Base-by-base conservation (phyloP, 2,113 vertebrate species). In the Reinhardtius hippoglossoides region DNA sequence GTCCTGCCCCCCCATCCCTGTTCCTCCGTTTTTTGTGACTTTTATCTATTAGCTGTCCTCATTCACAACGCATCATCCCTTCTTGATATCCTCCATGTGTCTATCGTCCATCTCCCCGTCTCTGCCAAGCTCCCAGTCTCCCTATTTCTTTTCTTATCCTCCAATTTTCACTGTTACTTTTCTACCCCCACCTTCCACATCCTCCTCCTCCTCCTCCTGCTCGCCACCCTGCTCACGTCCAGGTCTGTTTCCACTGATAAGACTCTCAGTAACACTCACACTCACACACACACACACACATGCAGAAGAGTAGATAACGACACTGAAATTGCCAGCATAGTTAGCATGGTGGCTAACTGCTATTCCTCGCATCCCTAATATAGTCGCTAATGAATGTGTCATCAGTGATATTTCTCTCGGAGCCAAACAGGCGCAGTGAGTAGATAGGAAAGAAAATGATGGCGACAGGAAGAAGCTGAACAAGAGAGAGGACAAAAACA, bases 171-270 rank as follows among this genome's bases (percentile, higher is more conserved):
- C 74, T 77, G 66, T 75, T 79, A 67, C 72, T 67, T 74, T 84
- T 63, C 37, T 24, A 18, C 52, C 16, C 35, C 52, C 15, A 31
- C 31, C 64, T 52, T 13, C 24, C 35, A 26, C n/a, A 9, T n/a
- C 13, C 56, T 3, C 42, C 3, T 16, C 31, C 59, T 65, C 54
- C 59, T 65, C 55, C 65, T 78, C 78, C 87, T 90, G 80, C 83
- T 92, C 81, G 0, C 78, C 74, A 89, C 71, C 81, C 90, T 71
- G 82, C 84, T 92, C 90, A 93, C 90, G 86, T 92, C 80, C 84
- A 83, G 70, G 89, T 88, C 91, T 93, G 92, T 89, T 92, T 92
- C 87, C 78, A 88, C 84, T 87, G 92, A 93, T 93, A 93, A 92
- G 89, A 76, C 87, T 60, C 76, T 78, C 58, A 67, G 69, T 73